Evolutionary conservation across 2,797 vertebrate species (phyloP), one percentile per base, ranked within the genome.

Genomic region (Lutjanus argentimaculatus): DNA sequence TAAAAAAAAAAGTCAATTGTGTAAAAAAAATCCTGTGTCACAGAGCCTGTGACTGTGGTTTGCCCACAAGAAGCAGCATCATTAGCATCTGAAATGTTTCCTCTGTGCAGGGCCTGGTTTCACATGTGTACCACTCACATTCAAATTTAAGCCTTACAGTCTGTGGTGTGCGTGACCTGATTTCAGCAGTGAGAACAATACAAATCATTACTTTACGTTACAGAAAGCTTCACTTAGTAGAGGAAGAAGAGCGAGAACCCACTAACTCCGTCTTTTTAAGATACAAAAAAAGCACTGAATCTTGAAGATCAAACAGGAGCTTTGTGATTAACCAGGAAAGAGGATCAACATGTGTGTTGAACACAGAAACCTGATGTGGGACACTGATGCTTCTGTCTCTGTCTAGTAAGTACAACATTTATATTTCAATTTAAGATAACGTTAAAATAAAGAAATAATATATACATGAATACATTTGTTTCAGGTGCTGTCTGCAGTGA

Each of bases 321-420:
- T 58, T 57, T 36, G 9, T 51, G 8, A 45, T 52, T 30, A n/a
- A 9, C 14, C 13, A 21, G n/a, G 17, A 43, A 43, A 51, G 49
- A 58, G 43, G 14, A 49, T 53, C 16, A 66, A 52, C n/a, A 83
- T 82, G 74, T 55, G 19, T 9, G 16, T 43, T 36, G 30, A 36
- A 36, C 25, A 16, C 12, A 57, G 15, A 58, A 43, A 4, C 12
- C n/a, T 55, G 40, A 68, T 30, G 8, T 36, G 69, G 62, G 48
- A n/a, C 17, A 2, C 75, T 71, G 16, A 17, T 56, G 22, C 43
- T 86, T 0, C 4, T 79, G 22, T 40, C 84, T 73, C 51, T 85
- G 8, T 22, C 30, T n/a, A 77, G 86, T 85, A 73, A 83, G 74
- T 67, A 17, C 12, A 7, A 71, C 25, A 62, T 22, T 52, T 61